Conservation (phyloP, 2,797 vertebrate species). For the Garrulus glandarius region DNA sequence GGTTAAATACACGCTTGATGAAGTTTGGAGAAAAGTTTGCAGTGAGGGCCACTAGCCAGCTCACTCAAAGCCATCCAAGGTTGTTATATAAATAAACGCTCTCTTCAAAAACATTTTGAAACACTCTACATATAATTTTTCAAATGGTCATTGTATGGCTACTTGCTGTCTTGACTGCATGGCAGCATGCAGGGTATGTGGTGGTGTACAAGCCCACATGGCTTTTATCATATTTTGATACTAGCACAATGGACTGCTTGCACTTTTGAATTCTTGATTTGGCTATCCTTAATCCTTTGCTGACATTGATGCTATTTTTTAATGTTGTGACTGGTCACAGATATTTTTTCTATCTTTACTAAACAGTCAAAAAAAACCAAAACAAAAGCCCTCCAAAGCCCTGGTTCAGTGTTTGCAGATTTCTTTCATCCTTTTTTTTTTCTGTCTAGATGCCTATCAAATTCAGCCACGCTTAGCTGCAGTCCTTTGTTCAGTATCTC, state of each 20-base stretch:
- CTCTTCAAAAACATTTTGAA: background rate
- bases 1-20: background rate
- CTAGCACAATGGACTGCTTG: background rate
- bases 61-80: background rate
- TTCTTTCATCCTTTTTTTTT: slow-evolving; percentile 8
- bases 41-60: background rate
- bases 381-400: slow-evolving; percentile 32
- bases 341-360: slow-evolving; percentile 25
- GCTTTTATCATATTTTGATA: background rate
- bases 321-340: slow-evolving; percentile 1
- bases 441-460: slow-evolving; percentile 34
- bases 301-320: slow-evolving; percentile 16
- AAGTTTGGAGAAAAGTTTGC: background rate
- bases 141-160: background rate
- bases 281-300: slow-evolving; percentile 18
- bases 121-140: background rate
- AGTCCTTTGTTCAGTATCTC: slow-evolving; percentile 51
- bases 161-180: background rate
- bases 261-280: slow-evolving; percentile 9
- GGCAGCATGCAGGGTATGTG: background rate
- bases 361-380: background rate
- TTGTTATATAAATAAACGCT: background rate
- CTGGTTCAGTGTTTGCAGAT: slow-evolving; percentile 33
- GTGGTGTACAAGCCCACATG: background rate
- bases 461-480: slow-evolving; percentile 33